A percentile compares a stretch with the other conserved stretches of the same genome.
These are phyloP conservation scores for Armadillidium nasatum DNA, from an alignment of 1,140 invertebrate species.

Conservation along the genomic window DNA sequence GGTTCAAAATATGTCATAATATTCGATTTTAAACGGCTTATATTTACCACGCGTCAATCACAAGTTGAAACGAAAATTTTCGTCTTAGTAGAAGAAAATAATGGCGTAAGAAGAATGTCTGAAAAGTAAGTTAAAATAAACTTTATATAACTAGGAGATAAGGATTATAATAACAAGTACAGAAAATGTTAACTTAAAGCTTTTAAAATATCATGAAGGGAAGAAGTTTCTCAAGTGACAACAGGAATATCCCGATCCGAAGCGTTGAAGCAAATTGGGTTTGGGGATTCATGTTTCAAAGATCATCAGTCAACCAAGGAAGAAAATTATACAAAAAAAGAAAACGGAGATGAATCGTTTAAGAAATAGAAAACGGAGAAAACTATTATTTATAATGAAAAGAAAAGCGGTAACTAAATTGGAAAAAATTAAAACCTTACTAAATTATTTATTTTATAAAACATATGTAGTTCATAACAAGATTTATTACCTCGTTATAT, in stretches of 20 bases:
- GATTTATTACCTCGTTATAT: not conserved
- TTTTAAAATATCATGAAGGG: not conserved
- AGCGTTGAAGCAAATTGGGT: slow-evolving; percentile 9
- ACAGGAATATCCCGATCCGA: not conserved
- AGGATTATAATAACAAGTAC: no score
- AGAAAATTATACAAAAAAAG: not conserved
- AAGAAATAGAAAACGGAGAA: not conserved
- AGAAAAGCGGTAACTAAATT: not conserved
- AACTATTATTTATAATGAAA: not conserved
- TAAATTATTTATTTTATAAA: no score
- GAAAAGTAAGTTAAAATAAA: no score
- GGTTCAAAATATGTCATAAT: not conserved
- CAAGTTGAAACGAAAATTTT: slow-evolving; percentile 8
- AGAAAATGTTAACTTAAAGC: no score
- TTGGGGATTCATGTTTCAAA: not conserved
- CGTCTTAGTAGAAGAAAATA: not conserved
- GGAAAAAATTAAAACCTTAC: no score
- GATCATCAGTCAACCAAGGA: slow-evolving; percentile 1
- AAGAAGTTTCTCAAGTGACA: slow-evolving; percentile 6
- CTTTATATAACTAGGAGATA: no score
- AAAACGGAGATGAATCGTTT: no score
- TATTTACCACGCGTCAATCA: slow-evolving; percentile 12
- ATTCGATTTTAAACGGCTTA: not conserved
- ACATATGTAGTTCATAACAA: no score
- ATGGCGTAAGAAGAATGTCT: no score